These are phyloP conservation scores for Laticauda laticaudata DNA, from an alignment of 2,113 vertebrate species.

Conservation along the genomic window DNA sequence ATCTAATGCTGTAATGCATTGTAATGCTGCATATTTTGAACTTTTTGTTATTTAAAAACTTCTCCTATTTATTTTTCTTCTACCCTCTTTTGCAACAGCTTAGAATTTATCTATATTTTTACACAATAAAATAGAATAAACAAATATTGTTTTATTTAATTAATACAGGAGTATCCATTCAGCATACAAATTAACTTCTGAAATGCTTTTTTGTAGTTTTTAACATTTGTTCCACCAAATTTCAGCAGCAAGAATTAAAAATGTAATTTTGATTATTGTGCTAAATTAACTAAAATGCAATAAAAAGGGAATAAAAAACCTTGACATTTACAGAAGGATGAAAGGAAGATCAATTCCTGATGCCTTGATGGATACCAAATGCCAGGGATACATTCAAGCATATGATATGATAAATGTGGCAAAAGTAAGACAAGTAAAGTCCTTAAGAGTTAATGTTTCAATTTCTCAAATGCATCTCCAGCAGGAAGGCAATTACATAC, in stretches of 20 bases:
- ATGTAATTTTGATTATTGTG: neutral
- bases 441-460: neutral
- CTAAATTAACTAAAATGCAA: neutral
- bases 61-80: neutral
- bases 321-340: neutral
- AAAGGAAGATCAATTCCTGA: neutral
- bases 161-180: neutral
- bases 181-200: neutral
- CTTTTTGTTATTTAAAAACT: neutral
- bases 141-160: neutral
- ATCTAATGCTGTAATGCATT: neutral
- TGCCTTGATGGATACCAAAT: neutral
- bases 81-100: neutral
- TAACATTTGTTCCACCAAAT: neutral
- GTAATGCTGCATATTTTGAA: neutral
- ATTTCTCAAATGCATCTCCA: neutral
- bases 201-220: neutral
- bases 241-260: neutral
- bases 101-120: neutral
- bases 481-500: neutral
- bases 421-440: neutral
- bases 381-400: neutral
- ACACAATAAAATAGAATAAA: neutral
- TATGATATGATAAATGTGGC: neutral
- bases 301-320: neutral